Base-by-base conservation (phyloP, 2,888 invertebrate species). In the Dynastes maya region DNA sequence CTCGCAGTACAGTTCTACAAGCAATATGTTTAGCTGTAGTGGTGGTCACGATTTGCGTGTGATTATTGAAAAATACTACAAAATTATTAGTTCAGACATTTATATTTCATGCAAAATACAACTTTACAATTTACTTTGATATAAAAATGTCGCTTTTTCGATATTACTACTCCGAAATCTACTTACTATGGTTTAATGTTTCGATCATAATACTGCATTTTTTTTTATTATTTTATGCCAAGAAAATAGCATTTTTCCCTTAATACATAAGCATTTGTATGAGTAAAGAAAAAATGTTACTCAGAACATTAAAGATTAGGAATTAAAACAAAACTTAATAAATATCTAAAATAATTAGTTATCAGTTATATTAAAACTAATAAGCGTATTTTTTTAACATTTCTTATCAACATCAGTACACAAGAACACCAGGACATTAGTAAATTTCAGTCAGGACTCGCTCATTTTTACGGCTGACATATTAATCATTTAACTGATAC, bases 31-130 rank as follows among this genome's bases (percentile, higher is more conserved):
- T 22, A 22, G 22, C 22, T 22, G 22, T 22, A 22, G 22, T 22
- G 22, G 22, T 22, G 22, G 22, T 22, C 22, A 22, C 22, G 22
- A 22, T 22, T 22, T 22, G 22, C 22, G 22, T 22, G 22, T 22
- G 22, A 22, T 22, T 22, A 37, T 37, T 37, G 6, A 45, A 45
- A 45, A 45, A 45, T 45, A 45, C 45, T 45, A 45, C 45, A 45
- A 45, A 45, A 11, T 45, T 45, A 45, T 45, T 45, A 45, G 22
- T 58, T 58, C 6, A 40, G 63, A 67, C 40, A 71, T 55, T 22
- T 71, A 32, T 71, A 74, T 61, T 74, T 45, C 61, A 74, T 74
- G 72, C 72, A 45, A 61, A 74, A 74, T 74, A 63, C 63, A 74
- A 27, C 13, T 61, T 27, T 22, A 61, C 49, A 74, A 55, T 71